Percentiles rank a stretch among this genome's conserved stretches.
Conservation (phyloP, 2,113 vertebrate genomes). For the Hyaena hyaena region DNA sequence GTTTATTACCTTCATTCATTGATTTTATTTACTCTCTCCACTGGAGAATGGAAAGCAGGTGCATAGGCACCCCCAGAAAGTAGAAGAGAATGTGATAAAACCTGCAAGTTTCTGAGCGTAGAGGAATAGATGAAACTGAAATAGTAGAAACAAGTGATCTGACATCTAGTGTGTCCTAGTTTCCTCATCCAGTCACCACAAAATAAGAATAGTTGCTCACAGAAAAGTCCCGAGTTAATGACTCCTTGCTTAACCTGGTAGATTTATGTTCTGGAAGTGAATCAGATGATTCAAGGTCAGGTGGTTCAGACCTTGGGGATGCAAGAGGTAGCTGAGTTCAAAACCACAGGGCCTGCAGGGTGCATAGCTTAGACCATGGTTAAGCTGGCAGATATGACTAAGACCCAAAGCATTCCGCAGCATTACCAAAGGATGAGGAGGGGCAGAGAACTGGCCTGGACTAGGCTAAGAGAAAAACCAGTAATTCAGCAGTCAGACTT, state of each 20-base stretch:
- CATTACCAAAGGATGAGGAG: background rate
- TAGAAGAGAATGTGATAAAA: background rate
- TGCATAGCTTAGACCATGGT: background rate
- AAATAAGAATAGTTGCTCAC: background rate
- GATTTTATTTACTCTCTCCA: background rate
- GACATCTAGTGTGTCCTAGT: background rate
- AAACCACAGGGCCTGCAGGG: background rate
- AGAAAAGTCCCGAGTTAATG: background rate
- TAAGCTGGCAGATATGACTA: rapidly evolving
- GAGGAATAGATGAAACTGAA: background rate
- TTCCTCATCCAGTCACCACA: background rate
- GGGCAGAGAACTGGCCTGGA: background rate
- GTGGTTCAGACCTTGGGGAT: too few relatives aligned
- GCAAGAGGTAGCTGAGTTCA: background rate
- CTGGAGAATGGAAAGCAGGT: background rate
- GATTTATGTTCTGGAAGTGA: background rate
- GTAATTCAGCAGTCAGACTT: background rate
- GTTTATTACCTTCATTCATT: background rate
- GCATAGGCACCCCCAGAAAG: background rate
- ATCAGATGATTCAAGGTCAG: background rate
- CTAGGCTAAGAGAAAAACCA: background rate
- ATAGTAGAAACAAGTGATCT: background rate
- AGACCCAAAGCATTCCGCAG: background rate
- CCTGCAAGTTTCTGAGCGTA: background rate
- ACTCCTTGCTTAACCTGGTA: background rate